Conservation (phyloP, 1,140 invertebrate species). For the Drosophila obscura region DNA sequence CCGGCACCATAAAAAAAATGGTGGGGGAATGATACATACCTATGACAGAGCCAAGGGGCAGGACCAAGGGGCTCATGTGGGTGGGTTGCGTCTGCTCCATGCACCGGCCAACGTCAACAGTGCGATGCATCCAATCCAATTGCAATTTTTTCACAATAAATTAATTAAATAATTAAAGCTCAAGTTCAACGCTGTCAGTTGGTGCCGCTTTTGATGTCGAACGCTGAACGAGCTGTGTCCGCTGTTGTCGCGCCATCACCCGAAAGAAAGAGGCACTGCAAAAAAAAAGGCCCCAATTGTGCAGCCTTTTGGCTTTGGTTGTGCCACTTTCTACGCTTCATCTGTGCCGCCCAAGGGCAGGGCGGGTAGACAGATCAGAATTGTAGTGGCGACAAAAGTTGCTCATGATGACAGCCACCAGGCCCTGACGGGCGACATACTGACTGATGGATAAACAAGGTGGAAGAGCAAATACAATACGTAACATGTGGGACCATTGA, state of each 20-base stretch:
- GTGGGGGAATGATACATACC: background rate
- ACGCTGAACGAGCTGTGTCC: constrained; percentile 24
- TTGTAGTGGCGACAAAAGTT: constrained; percentile 24
- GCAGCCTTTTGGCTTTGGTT: constrained; percentile 26
- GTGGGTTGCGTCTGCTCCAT: constrained; percentile 17
- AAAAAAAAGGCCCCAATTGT: constrained; percentile 12
- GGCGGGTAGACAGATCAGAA: constrained; percentile 20
- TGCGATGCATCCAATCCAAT: constrained; percentile 62
- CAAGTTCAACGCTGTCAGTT: constrained; percentile 66
- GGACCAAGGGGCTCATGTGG: background rate
- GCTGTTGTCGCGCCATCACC: constrained; percentile 14
- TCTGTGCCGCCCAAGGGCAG: constrained; percentile 61
- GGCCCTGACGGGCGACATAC: constrained; percentile 23
- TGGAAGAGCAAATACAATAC: background rate
- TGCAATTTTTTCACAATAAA: constrained; percentile 74
- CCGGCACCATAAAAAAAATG: constrained; percentile 45
- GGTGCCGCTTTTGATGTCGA: constrained; percentile 52
- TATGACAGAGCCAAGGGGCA: background rate
- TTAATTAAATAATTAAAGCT: constrained; percentile 80
- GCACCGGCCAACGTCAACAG: background rate
- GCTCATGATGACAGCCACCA: constrained; percentile 35
- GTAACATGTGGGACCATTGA: too few species aligned
- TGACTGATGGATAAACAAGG: constrained; percentile 10
- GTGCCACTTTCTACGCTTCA: constrained; percentile 73
- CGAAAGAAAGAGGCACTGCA: constrained; percentile 23